Conservation (phyloP, 2,888 invertebrate genomes). For the Sympetrum striolatum region DNA sequence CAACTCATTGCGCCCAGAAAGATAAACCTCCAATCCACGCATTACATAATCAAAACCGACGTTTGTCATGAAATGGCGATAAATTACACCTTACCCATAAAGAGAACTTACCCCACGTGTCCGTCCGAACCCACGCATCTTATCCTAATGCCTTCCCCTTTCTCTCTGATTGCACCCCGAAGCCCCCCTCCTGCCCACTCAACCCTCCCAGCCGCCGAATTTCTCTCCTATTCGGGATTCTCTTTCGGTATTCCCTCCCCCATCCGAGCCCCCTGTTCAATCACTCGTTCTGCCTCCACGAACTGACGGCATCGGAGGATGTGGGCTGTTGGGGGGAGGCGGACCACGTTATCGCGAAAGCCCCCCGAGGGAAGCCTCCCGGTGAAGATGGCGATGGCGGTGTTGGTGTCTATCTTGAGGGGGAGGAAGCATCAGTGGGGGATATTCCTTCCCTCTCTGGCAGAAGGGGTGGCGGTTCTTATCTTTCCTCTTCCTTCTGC, state of each 20-base stretch:
- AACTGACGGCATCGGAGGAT: background rate
- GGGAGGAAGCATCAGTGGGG: background rate
- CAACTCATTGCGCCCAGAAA: too few species aligned
- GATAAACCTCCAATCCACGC: too few species aligned
- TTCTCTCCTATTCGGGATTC: background rate
- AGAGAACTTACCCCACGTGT: background rate
- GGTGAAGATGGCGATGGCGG: slow-evolving; percentile 18
- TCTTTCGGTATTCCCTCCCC: background rate
- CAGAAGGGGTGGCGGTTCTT: background rate
- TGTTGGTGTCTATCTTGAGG: slow-evolving; percentile 26
- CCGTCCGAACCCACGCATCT: background rate
- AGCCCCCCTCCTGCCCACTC: background rate
- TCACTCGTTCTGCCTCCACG: slow-evolving; percentile 11
- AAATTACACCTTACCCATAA: background rate
- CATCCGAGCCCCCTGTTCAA: background rate
- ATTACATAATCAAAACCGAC: too few species aligned
- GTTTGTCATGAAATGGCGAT: background rate
- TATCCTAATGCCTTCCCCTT: background rate
- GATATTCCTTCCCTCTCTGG: background rate
- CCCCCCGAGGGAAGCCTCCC: background rate
- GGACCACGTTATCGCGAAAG: background rate
- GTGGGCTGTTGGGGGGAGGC: background rate
- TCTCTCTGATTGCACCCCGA: background rate
- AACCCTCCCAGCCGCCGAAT: background rate
- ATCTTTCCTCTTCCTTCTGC: background rate